These are phyloP conservation scores for Myxocyprinus asiaticus DNA, from an alignment of 2,113 vertebrate species.

Conservation along the genomic window DNA sequence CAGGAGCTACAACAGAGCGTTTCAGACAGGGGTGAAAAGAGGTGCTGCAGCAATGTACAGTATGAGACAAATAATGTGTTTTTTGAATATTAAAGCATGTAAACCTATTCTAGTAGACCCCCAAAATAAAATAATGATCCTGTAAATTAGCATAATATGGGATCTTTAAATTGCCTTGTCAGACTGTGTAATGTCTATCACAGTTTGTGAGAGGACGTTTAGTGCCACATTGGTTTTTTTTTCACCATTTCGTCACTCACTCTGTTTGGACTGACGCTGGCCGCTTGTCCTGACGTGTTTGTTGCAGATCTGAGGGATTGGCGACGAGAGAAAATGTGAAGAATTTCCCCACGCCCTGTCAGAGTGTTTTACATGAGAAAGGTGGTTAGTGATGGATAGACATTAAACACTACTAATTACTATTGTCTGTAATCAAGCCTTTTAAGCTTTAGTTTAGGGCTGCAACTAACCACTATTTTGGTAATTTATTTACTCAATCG, in stretches of 20 bases:
- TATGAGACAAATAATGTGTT: too few species aligned
- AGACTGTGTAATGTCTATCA: slow-evolving; percentile 46
- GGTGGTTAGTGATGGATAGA: slow-evolving; percentile 9
- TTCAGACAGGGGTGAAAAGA: too few species aligned
- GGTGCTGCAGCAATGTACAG: too few species aligned
- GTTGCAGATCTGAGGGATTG: slow-evolving; percentile 40
- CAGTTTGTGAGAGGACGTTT: background rate
- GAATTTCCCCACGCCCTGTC: slow-evolving; percentile 64
- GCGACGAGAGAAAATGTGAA: slow-evolving; percentile 58
- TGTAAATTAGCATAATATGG: too few species aligned
- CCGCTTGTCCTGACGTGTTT: slow-evolving; percentile 60
- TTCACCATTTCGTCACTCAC: slow-evolving; percentile 11
- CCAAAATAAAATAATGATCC: too few species aligned
- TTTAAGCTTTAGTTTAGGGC: slow-evolving; percentile 37
- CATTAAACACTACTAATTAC: slow-evolving; percentile 61
- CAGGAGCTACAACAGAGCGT: too few species aligned
- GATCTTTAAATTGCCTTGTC: slow-evolving; percentile 35
- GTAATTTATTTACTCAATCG: background rate
- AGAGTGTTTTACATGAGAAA: slow-evolving; percentile 49
- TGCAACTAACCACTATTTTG: slow-evolving; percentile 1
- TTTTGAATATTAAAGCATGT: too few species aligned
- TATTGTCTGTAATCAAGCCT: slow-evolving; percentile 30
- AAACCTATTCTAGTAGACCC: too few species aligned
- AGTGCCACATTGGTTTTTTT: background rate
- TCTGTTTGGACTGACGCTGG: slow-evolving; percentile 32